A percentile compares a stretch with the other conserved stretches of the same genome.
These are phyloP conservation scores for Clamator glandarius DNA, from an alignment of 2,797 vertebrate species.

Conservation along the genomic window DNA sequence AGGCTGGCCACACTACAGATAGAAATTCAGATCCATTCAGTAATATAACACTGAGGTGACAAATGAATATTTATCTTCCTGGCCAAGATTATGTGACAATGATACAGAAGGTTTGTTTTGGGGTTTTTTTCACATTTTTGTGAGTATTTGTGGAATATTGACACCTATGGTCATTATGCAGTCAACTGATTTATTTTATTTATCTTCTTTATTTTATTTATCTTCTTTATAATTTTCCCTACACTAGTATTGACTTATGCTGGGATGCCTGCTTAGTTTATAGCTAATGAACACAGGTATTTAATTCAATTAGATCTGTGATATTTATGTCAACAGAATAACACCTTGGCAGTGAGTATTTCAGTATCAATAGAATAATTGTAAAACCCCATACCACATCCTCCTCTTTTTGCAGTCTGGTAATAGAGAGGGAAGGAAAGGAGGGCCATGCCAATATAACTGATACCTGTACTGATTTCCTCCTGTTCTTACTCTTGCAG, in stretches of 20 bases:
- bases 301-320: not conserved
- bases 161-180: not conserved
- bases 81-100: not conserved
- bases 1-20: not conserved
- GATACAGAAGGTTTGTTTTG: too few relatives aligned
- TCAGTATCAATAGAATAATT: not conserved
- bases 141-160: not conserved
- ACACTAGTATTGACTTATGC: not conserved
- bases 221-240: not conserved
- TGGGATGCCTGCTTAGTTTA: not conserved
- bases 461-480: not conserved
- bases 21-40: not conserved
- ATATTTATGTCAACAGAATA: not conserved
- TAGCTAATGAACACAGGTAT: not conserved
- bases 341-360: not conserved
- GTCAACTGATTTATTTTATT: not conserved
- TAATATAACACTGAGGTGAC: not conserved
- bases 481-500: not conserved
- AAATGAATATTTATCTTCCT: not conserved
- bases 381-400: fast-evolving
- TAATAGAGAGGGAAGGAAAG: not conserved
- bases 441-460: not conserved
- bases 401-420: not conserved
- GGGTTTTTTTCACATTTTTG: not conserved
- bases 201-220: not conserved